Evolutionary conservation across 30 jellyfish, hydroid and myxozoan species (phyloP).

Genomic region (Pseudorhiza aurosa): DNA sequence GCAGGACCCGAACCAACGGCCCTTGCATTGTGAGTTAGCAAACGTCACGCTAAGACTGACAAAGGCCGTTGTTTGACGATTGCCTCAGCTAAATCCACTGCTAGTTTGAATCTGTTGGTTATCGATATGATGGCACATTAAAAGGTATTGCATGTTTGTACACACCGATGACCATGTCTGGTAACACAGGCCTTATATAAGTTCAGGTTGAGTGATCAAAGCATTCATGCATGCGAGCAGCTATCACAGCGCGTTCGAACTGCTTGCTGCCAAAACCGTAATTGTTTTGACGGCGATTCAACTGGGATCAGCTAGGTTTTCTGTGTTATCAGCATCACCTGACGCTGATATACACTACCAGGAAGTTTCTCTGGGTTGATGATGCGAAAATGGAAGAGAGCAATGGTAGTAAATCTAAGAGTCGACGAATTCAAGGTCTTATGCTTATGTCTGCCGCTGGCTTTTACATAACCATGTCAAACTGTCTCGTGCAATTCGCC

Average conservation of each 20-base stretch:
- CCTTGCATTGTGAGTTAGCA: too few relatives aligned
- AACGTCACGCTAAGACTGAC: too few relatives aligned
- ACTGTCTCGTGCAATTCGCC: constrained; percentile 73
- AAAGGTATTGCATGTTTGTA: too few relatives aligned
- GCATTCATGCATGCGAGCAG: constrained; percentile 45
- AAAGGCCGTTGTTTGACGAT: too few relatives aligned
- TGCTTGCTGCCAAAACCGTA: constrained; percentile 1
- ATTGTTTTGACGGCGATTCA: not conserved
- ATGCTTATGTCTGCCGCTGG: constrained; percentile 86
- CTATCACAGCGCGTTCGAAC: not conserved
- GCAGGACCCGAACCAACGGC: too few relatives aligned
- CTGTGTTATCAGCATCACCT: not conserved
- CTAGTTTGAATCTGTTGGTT: too few relatives aligned
- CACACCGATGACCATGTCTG: too few relatives aligned
- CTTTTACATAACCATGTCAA: constrained; percentile 72
- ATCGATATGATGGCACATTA: too few relatives aligned
- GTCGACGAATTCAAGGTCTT: constrained; percentile 66
- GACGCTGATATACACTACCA: not conserved
- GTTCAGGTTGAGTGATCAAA: constrained; percentile 15
- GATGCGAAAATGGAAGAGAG: not conserved
- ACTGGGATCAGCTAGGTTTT: not conserved
- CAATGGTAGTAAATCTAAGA: not conserved
- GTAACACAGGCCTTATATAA: not conserved
- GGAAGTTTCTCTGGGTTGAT: not conserved
- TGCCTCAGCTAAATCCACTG: too few relatives aligned